Evolutionary conservation across 2,888 invertebrate genomes (phyloP).

Genomic region (Adela reaumurella): DNA sequence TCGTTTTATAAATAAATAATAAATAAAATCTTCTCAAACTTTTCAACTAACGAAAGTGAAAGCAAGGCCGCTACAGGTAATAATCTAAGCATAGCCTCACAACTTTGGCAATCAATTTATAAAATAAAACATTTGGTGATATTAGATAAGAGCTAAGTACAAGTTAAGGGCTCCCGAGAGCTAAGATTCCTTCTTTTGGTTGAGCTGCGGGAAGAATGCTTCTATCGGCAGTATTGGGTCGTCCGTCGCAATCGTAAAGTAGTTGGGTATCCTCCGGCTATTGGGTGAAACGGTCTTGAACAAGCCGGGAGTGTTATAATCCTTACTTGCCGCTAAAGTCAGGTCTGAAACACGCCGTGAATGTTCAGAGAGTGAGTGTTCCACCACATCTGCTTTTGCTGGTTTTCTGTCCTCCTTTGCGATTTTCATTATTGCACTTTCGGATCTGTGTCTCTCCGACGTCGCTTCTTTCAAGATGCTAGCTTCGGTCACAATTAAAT

Average conservation of each 20-base stretch:
- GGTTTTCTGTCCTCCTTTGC: slow-evolving; percentile 45
- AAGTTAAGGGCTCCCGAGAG: background rate
- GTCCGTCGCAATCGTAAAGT: slow-evolving; percentile 73
- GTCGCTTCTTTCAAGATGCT: slow-evolving; percentile 27
- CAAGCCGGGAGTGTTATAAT: slow-evolving; percentile 67
- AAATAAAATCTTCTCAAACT: too few species aligned
- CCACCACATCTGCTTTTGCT: slow-evolving; percentile 34
- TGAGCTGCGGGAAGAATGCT: slow-evolving; percentile 73
- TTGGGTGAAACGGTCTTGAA: slow-evolving; percentile 64
- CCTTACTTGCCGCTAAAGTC: slow-evolving; percentile 68
- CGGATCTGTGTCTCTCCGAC: slow-evolving; percentile 45
- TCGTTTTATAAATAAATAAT: too few species aligned
- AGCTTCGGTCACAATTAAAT: slow-evolving; percentile 33
- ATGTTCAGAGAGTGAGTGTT: slow-evolving; percentile 40
- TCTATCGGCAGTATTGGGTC: slow-evolving; percentile 78
- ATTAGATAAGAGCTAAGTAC: background rate
- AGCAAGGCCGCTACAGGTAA: background rate
- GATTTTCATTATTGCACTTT: slow-evolving; percentile 57
- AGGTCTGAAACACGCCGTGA: slow-evolving; percentile 70
- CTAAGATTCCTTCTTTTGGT: slow-evolving; percentile 57
- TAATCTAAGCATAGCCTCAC: background rate
- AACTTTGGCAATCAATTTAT: background rate
- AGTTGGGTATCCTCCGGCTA: slow-evolving; percentile 62
- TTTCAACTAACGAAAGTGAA: too few species aligned
- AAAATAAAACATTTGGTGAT: background rate